Conservation (phyloP, 2,888 invertebrate genomes). For the Ametastegia equiseti region DNA sequence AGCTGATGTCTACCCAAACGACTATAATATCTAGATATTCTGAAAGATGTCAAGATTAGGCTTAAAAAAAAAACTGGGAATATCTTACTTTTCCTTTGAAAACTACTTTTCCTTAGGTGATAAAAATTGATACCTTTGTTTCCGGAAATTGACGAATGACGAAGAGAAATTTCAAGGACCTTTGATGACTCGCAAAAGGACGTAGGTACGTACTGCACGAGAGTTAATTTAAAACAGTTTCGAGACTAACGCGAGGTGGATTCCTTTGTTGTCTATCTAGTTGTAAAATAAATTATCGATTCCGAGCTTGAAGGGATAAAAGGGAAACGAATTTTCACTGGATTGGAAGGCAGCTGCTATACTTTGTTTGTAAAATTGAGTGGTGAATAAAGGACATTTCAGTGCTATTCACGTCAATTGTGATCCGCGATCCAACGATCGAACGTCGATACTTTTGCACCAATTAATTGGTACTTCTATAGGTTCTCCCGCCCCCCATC, state of each 20-base stretch:
- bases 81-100: too few relatives aligned
- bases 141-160: not conserved
- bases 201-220: not conserved
- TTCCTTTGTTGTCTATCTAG: constrained; percentile 21
- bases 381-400: constrained; percentile 9
- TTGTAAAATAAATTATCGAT: constrained; percentile 21
- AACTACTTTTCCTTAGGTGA: too few relatives aligned
- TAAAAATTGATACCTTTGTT: too few relatives aligned
- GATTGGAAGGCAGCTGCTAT: constrained; percentile 34
- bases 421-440: constrained; percentile 7
- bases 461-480: constrained; percentile 23
- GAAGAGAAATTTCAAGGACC: not conserved
- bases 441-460: constrained; percentile 26
- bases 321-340: not conserved
- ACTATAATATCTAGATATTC: too few relatives aligned
- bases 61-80: too few relatives aligned
- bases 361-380: constrained; percentile 40
- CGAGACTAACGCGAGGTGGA: not conserved
- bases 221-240: constrained; percentile 11
- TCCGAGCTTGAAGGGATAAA: not conserved
- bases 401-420: constrained; percentile 18
- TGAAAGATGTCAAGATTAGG: too few relatives aligned
- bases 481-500: not conserved
- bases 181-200: too few relatives aligned
- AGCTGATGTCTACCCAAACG: not conserved